Percentiles rank a stretch among this genome's conserved stretches.
phyloP scores from a whole-genome alignment of 2,113 vertebrate species.

The Rhizomys pruinosus region DNA sequence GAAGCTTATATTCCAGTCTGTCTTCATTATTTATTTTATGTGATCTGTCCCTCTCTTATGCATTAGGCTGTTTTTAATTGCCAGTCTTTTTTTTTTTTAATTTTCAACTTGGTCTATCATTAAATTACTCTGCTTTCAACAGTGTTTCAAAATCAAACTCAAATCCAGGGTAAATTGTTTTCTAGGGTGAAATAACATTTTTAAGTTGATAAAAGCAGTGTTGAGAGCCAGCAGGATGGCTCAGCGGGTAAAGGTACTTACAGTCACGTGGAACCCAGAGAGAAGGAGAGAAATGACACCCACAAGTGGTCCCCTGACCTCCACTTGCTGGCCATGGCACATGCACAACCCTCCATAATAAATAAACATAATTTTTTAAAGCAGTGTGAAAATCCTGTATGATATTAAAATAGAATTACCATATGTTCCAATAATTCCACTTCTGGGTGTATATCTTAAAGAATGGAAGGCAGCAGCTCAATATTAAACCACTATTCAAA shows the following conservation, averaged over 20 bases:
- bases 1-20: background rate
- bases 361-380: slow-evolving; percentile 7
- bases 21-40: background rate
- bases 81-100: background rate
- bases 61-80: slow-evolving; percentile 17
- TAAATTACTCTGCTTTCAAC: slow-evolving; percentile 19
- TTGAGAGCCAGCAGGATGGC: no score
- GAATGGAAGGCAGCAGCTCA: background rate
- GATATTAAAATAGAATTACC: slow-evolving; percentile 50
- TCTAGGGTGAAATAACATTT: slow-evolving; percentile 18
- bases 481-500: background rate
- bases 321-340: background rate
- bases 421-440: background rate
- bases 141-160: slow-evolving; percentile 46
- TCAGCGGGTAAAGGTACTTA: background rate
- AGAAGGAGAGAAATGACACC: background rate
- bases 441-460: background rate
- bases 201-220: background rate
- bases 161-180: slow-evolving; percentile 9
- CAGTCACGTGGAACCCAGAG: background rate
- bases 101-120: slow-evolving; percentile 1
- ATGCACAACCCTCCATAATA: background rate
- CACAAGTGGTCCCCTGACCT: background rate
- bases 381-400: background rate
- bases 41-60: background rate